Percentiles rank a stretch among this genome's conserved stretches.
Evolutionary conservation across 2,797 vertebrate genomes (phyloP).

Genomic region (Lagodon rhomboides): DNA sequence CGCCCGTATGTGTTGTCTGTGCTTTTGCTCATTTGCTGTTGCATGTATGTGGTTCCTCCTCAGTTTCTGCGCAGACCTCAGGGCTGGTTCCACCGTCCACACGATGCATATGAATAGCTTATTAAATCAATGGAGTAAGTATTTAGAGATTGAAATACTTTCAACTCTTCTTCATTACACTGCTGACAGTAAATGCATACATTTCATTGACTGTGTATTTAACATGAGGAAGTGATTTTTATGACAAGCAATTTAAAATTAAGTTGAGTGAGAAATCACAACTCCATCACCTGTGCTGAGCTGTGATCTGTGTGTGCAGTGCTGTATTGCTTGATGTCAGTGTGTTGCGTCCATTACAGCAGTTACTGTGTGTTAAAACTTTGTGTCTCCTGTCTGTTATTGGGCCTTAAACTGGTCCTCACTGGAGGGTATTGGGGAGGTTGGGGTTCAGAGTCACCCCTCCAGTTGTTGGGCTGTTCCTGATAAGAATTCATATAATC

Average conservation of each 20-base stretch:
- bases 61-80: constrained; percentile 72
- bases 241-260: background rate
- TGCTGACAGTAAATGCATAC: background rate
- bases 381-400: background rate
- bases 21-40: constrained; percentile 66
- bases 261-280: constrained; percentile 36
- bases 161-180: background rate
- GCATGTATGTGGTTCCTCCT: constrained; percentile 76
- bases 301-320: constrained; percentile 8
- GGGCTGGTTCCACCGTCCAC: constrained; percentile 66
- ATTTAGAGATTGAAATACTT: constrained; percentile 43
- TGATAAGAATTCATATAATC: too few species aligned
- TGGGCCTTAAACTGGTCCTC: background rate
- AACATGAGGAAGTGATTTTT: background rate
- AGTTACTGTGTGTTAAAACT: background rate
- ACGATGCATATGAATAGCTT: constrained; percentile 88
- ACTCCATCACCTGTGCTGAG: background rate
- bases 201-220: background rate
- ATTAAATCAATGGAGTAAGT: constrained; percentile 87
- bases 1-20: constrained; percentile 48
- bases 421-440: too few species aligned
- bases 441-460: too few species aligned
- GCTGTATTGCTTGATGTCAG: constrained; percentile 20
- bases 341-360: background rate
- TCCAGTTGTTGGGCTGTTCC: too few species aligned